Evolutionary conservation across 2,888 invertebrate species (phyloP).

Genomic region (Acanthococcus lagerstroemiae): DNA sequence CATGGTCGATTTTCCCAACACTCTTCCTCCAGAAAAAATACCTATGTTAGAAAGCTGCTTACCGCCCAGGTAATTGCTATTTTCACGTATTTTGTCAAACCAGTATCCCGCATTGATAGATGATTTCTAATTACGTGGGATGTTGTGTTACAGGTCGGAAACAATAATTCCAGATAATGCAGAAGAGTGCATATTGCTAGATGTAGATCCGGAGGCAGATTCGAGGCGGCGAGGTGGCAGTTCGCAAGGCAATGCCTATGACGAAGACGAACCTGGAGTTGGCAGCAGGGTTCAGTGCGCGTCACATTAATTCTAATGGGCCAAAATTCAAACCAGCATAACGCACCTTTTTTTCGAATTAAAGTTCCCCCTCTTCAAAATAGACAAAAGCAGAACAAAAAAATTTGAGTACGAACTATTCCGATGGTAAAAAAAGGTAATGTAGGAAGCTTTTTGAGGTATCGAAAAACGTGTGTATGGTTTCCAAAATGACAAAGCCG

Average conservation of each 20-base stretch:
- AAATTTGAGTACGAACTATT: no score
- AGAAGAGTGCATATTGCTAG: conserved; percentile 62
- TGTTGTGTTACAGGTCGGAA: no score
- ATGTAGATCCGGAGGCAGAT: conserved; percentile 68
- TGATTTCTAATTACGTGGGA: conserved; percentile 33
- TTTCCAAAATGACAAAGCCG: no score
- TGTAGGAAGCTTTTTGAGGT: no score
- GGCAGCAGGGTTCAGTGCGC: conserved; percentile 64
- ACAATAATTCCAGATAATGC: conserved; percentile 62
- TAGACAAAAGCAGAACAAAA: no score
- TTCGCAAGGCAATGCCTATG: conserved; percentile 53
- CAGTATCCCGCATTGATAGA: no score
- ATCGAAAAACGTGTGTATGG: no score
- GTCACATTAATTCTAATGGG: conserved; percentile 33
- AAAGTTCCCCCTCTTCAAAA: no score
- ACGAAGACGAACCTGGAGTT: conserved; percentile 62
- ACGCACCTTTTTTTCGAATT: no score
- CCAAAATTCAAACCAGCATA: no score
- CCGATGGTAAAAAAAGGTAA: no score
- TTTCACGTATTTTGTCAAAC: background rate
- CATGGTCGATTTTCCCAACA: conserved; percentile 73
- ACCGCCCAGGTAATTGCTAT: conserved; percentile 53
- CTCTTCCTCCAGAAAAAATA: conserved; percentile 60
- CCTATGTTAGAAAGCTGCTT: conserved; percentile 67
- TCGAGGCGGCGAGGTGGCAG: conserved; percentile 51